Evolutionary conservation across 2,797 vertebrate genomes (phyloP).

Genomic region (Oreochromis grahami): DNA sequence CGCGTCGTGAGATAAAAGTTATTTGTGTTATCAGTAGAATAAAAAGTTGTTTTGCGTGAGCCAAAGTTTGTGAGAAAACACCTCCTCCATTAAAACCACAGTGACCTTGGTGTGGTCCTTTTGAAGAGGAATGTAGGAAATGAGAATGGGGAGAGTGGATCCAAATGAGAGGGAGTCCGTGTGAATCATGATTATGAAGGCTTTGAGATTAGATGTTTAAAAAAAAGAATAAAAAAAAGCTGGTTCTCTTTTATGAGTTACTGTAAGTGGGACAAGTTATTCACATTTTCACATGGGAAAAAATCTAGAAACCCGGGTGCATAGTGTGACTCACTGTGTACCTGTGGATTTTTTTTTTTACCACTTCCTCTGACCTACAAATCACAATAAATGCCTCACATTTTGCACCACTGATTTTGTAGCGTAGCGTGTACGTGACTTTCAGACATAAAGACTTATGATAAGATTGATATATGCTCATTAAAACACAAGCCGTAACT

Average conservation of each 20-base stretch:
- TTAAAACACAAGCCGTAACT: not conserved
- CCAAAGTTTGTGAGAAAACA: constrained; percentile 35
- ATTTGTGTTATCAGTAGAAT: not conserved
- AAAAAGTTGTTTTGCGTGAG: constrained; percentile 16
- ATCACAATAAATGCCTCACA: not conserved
- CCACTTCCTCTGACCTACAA: constrained; percentile 11
- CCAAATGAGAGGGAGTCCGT: constrained; percentile 19
- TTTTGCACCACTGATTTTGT: not conserved
- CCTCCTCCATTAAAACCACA: constrained; percentile 6
- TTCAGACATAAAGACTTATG: not conserved
- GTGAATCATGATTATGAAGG: constrained; percentile 5
- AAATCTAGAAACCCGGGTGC: not conserved
- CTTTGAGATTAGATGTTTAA: not conserved
- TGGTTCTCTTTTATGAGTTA: not conserved
- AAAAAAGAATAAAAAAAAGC: not conserved
- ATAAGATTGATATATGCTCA: not conserved
- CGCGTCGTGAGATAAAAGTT: not conserved
- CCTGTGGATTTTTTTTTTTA: not conserved
- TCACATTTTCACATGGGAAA: constrained; percentile 35
- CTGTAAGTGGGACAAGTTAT: constrained; percentile 5
- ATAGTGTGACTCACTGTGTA: constrained; percentile 33
- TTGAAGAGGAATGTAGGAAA: constrained; percentile 25
- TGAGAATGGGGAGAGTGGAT: constrained; percentile 11
- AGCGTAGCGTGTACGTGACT: not conserved
- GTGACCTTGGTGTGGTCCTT: constrained; percentile 41